A percentile compares a stretch with the other conserved stretches of the same genome.
These are phyloP conservation scores for Horisme vitalbata DNA, from an alignment of 2,888 invertebrate genomes.

Conservation along the genomic window DNA sequence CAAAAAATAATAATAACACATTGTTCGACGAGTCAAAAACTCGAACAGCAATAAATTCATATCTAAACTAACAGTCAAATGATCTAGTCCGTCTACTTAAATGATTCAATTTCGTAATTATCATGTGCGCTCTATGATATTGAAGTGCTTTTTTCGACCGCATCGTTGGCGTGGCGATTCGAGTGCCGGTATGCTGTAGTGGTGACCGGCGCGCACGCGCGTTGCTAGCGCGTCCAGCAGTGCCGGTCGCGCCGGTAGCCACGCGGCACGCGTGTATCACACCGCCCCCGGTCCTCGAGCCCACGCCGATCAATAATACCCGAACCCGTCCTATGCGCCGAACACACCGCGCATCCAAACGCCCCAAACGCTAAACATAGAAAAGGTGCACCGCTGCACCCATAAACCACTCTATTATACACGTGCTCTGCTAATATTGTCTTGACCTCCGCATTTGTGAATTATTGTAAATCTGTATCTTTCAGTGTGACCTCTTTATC, in stretches of 20 bases:
- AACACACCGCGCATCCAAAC: slow-evolving; percentile 46
- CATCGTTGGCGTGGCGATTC: slow-evolving; percentile 28
- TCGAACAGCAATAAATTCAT: too few species aligned
- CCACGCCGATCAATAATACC: slow-evolving; percentile 45
- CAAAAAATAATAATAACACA: too few species aligned
- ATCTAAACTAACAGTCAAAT: too few species aligned
- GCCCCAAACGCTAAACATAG: slow-evolving; percentile 63
- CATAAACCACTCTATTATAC: slow-evolving; percentile 41
- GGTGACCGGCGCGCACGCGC: slow-evolving; percentile 63
- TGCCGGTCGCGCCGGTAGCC: slow-evolving; percentile 77
- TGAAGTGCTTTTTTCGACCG: slow-evolving; percentile 13
- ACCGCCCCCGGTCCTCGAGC: slow-evolving; percentile 38
- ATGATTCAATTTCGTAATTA: slow-evolving; percentile 1
- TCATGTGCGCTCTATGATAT: not conserved
- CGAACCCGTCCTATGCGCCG: slow-evolving; percentile 48
- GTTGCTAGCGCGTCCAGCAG: slow-evolving; percentile 56
- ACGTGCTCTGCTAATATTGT: slow-evolving; percentile 37
- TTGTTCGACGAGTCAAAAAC: too few species aligned
- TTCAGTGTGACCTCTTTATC: not conserved
- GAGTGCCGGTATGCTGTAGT: slow-evolving; percentile 26
- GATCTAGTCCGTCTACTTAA: not conserved
- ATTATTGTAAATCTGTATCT: slow-evolving; percentile 4
- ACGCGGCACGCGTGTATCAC: slow-evolving; percentile 71
- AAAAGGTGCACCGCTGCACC: slow-evolving; percentile 68
- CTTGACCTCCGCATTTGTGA: slow-evolving; percentile 32